Evolutionary conservation across 1,140 invertebrate species (phyloP).

Genomic region (Bombus waltoni): DNA sequence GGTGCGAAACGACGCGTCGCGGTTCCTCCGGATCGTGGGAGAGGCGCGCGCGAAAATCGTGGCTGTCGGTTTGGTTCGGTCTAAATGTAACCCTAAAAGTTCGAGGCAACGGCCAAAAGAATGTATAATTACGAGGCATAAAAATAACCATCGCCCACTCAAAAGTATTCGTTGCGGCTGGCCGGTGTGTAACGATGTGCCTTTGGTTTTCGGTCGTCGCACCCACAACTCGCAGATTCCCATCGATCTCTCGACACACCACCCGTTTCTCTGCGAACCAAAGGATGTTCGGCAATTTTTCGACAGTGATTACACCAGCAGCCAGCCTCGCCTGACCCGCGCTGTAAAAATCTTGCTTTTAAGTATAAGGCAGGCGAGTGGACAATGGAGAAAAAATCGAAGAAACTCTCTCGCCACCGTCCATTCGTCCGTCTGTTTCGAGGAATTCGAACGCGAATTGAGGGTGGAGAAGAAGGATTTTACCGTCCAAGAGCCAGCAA

Average conservation of each 20-base stretch:
- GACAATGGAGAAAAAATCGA: conserved; percentile 23
- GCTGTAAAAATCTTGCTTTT: conserved; percentile 51
- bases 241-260: conserved; percentile 67
- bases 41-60: conserved; percentile 63
- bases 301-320: conserved; percentile 53
- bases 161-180: conserved; percentile 38
- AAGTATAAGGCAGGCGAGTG: conserved; percentile 36
- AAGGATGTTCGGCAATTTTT: conserved; percentile 51
- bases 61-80: conserved; percentile 43
- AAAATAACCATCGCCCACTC: conserved; percentile 80
- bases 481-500: conserved; percentile 27
- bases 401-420: conserved; percentile 28
- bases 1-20: conserved; percentile 20
- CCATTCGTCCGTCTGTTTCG: conserved; percentile 31
- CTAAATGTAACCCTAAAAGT: conserved; percentile 78
- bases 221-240: conserved; percentile 71
- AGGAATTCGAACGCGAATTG: conserved; percentile 47
- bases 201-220: conserved; percentile 60
- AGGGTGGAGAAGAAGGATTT: conserved; percentile 13
- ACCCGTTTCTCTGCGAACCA: neutral
- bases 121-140: conserved; percentile 82
- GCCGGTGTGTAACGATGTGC: conserved; percentile 41
- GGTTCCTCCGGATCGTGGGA: conserved; percentile 65
- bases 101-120: conserved; percentile 67
- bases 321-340: conserved; percentile 5